phyloP scores from a whole-genome alignment of 2,888 invertebrate genomes.

The Lithosia quadra region DNA sequence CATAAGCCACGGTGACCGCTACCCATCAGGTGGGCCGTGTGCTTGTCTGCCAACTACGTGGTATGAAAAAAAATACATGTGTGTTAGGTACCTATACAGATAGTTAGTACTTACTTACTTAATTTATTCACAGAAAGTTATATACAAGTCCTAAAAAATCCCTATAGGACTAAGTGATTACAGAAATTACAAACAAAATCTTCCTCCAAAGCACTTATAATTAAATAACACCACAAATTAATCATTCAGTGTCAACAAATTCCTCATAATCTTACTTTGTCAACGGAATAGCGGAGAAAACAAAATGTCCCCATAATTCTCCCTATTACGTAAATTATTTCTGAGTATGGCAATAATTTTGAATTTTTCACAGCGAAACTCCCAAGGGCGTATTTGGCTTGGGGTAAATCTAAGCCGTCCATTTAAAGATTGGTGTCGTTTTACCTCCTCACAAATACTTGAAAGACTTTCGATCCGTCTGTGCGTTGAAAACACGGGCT shows the following conservation, averaged over 20 bases:
- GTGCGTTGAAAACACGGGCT: not conserved
- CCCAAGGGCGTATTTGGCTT: constrained; percentile 23
- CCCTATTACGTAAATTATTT: constrained; percentile 14
- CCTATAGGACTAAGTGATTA: not conserved
- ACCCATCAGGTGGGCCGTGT: too few species aligned
- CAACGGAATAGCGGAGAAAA: constrained; percentile 5
- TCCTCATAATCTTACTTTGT: constrained; percentile 1
- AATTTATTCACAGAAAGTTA: not conserved
- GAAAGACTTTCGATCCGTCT: constrained; percentile 11
- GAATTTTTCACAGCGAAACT: constrained; percentile 10
- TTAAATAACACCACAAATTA: constrained; percentile 1
- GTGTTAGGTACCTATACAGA: too few species aligned
- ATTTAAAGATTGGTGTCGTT: constrained; percentile 61
- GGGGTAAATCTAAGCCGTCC: constrained; percentile 43
- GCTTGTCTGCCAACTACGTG: too few species aligned
- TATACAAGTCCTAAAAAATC: not conserved
- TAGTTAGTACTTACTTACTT: not conserved
- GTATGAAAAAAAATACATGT: too few species aligned
- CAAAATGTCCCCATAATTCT: constrained; percentile 5
- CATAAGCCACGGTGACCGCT: too few species aligned
- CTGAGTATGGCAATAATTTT: constrained; percentile 12
- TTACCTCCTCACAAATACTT: constrained; percentile 9
- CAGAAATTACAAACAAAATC: not conserved
- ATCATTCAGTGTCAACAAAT: not conserved
- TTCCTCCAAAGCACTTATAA: not conserved